These are phyloP conservation scores for Dicrostonyx torquatus DNA, from an alignment of 2,797 vertebrate species.

Conservation along the genomic window DNA sequence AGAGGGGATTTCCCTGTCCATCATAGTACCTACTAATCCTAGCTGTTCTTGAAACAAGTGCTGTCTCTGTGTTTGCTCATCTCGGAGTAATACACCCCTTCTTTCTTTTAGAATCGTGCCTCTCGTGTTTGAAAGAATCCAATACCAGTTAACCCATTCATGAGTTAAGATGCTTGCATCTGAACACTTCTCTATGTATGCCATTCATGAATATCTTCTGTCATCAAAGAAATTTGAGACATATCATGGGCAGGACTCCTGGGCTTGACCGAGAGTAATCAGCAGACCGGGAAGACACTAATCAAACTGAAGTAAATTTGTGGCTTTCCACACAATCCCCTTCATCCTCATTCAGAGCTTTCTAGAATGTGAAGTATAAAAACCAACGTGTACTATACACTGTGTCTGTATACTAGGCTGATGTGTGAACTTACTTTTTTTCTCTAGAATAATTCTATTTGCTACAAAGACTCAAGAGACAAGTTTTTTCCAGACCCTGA, in stretches of 20 bases:
- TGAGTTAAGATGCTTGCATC: not conserved
- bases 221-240: not conserved
- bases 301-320: not conserved
- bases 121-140: not conserved
- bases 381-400: not conserved
- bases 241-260: not conserved
- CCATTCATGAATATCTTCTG: not conserved
- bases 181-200: not conserved
- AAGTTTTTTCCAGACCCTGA: not conserved
- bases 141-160: not conserved
- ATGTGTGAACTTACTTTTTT: not conserved
- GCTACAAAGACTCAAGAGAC: not conserved
- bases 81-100: not conserved
- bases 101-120: not conserved
- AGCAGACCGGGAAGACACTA: not conserved
- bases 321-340: not conserved
- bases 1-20: not conserved
- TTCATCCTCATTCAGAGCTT: not conserved
- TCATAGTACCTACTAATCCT: not conserved
- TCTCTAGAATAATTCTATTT: constrained; percentile 13
- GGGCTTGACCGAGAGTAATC: not conserved
- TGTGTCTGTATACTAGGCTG: not conserved
- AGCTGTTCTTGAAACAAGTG: not conserved
- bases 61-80: not conserved
- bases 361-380: not conserved